Evolutionary conservation across 2,888 invertebrate species (phyloP).

Genomic region (Thera obeliscata): DNA sequence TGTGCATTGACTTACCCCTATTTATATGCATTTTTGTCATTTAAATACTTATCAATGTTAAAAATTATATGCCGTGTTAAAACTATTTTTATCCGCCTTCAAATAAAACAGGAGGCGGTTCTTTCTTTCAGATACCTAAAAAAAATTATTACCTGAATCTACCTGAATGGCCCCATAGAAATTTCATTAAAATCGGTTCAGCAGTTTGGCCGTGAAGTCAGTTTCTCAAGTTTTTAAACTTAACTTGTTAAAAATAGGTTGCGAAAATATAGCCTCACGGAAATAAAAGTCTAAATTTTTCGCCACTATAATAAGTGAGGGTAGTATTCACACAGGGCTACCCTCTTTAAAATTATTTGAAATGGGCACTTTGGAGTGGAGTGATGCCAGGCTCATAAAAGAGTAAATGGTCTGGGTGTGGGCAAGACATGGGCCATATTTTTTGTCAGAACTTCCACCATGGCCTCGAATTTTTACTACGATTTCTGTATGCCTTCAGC

Average conservation of each 20-base stretch:
- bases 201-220: no score
- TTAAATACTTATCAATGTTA: no score
- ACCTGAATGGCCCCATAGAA: no score
- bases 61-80: no score
- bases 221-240: no score
- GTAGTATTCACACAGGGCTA: constrained; percentile 25
- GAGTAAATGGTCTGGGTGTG: constrained; percentile 45
- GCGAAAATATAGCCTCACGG: background rate
- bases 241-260: background rate
- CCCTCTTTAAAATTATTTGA: constrained; percentile 42
- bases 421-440: constrained; percentile 46
- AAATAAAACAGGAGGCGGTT: no score
- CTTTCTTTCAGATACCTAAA: no score
- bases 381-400: constrained; percentile 51
- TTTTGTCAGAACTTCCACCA: constrained; percentile 40
- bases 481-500: constrained; percentile 18
- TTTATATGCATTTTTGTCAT: no score
- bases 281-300: constrained; percentile 4
- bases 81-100: no score
- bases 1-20: no score
- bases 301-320: constrained; percentile 9
- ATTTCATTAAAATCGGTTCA: no score
- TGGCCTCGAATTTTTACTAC: constrained; percentile 24
- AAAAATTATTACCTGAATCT: no score
- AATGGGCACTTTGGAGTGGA: constrained; percentile 54